Base-by-base conservation (phyloP, 2,888 invertebrate genomes). In the Phymatocera aterrima region DNA sequence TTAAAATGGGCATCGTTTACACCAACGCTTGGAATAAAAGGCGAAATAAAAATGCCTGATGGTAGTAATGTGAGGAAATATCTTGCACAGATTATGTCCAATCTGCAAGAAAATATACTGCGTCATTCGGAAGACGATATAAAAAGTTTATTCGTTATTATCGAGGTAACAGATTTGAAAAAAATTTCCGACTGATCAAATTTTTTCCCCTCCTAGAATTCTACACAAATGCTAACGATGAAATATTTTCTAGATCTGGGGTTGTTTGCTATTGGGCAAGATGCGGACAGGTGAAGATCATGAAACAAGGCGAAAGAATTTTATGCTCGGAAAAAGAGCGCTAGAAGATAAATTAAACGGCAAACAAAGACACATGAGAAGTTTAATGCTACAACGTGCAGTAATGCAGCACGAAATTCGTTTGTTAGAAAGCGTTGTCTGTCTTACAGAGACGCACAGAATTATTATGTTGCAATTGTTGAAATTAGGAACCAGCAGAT, bases 71-170 rank as follows among this genome's bases (percentile, higher is more conserved):
- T 96, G 15, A 93, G 96, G 61, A 92, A 92, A 81, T 91, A 91
- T 1, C 89, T 97, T 1, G 93, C 93, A 0, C 91, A 93, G 31
- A 90, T 94, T 1, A 91, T 96, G 86, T 91, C 93, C 64, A 91
- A 92, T 2, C 91, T 96, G 10, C 95, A 95, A 89, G 92, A 91
- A 74, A 93, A 93, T 84, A 92, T 97, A 90, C 90, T 96, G 77
- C 89, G 91, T 6, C 92, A 93, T 77, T 93, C 94, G 80, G 95
- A 96, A 82, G 97, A 97, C 85, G 96, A 97, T 86, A 97, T 96
- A 0, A 94, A 95, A 84, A 94, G 95, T 81, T 92, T 97, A 60
- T 93, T 93, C 80, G 87, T 86, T 84, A 90, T 92, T 21, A 80
- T 90, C 91, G 81, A 90, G 91, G 90, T 91, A 92, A 83, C 83